Evolutionary conservation across 2,888 invertebrate genomes (phyloP).

Genomic region (Oligia strigilis): DNA sequence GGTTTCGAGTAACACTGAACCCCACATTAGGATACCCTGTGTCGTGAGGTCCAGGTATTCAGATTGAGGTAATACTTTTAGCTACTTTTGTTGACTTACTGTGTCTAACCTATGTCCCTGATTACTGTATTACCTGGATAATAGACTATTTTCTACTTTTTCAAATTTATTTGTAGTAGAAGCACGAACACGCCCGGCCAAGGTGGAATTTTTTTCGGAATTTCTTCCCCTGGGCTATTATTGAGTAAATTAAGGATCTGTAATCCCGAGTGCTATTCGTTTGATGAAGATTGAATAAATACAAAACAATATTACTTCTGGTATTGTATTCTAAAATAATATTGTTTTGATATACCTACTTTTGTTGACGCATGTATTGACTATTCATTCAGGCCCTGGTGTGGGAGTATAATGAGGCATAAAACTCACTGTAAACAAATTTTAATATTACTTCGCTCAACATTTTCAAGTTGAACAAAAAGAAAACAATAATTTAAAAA

Average conservation of each 20-base stretch:
- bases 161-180: constrained; percentile 2
- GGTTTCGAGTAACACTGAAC: too few species aligned
- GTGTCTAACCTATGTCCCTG: too few species aligned
- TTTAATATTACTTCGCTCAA: constrained; percentile 27
- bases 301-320: not conserved
- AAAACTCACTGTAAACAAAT: constrained; percentile 27
- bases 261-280: not conserved
- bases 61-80: not conserved
- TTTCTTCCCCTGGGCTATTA: not conserved
- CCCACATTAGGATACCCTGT: too few species aligned
- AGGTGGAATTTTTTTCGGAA: not conserved
- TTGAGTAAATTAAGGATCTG: not conserved
- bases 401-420: constrained; percentile 19
- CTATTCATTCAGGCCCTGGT: not conserved
- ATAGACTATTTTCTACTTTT: not conserved
- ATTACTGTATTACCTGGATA: not conserved
- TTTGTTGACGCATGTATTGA: constrained; percentile 1
- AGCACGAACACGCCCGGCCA: not conserved
- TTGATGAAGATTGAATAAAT: constrained; percentile 16
- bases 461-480: constrained; percentile 17
- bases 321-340: not conserved
- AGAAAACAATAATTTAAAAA: constrained; percentile 35
- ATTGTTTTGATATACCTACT: not conserved
- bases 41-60: too few species aligned
- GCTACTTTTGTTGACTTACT: not conserved